Base-by-base conservation (phyloP, 2,888 invertebrate genomes). In the Diaprepes abbreviatus region DNA sequence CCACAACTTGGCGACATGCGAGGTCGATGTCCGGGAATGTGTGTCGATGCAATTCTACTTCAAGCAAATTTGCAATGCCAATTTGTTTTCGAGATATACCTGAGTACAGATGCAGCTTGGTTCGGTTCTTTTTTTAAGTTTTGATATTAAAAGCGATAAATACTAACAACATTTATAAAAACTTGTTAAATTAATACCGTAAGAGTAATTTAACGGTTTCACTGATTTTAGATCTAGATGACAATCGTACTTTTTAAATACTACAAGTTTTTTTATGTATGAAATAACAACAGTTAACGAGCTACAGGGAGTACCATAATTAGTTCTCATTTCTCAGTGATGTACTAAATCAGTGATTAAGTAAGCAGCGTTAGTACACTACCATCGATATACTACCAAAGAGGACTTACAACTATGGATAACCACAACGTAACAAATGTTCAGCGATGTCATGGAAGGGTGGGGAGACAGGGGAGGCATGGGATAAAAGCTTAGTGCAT, bases 11-110 rank as follows among this genome's bases (percentile, higher is more conserved):
- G 76, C 75, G 75, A 74, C 76, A 73, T 40, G 33, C 45, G 74
- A 73, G 78, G 78, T 79, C 77, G 74, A 75, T 66, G 77, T 73
- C 77, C 78, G 73, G 54, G 73, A 73, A 77, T 76, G 76, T 78
- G 75, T 78, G 78, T 77, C 78, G 78, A 72, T 77, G 77, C 74
- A 75, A 71, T 76, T 68, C 65, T 60, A 64, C 60, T 57, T 28
- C 62, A 55, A 57, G 55, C 43, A 21, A 68, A 68, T 63, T 68
- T 45, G 67, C 45, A 68, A 60, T 68, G 24, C 36, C 57, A 57
- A 57, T 57, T 57, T 57, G 28, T 21, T 57, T 16, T 28, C 10
- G 57, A n/a, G 40, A 38, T 57, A 38, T 57, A 50, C 48, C 28
- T 50, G 48, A 48, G 28, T 10, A 28, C 48, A 48, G 48, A 48